phyloP scores from a whole-genome alignment of 2,797 vertebrate species.

The Rhinogobio ventralis region DNA sequence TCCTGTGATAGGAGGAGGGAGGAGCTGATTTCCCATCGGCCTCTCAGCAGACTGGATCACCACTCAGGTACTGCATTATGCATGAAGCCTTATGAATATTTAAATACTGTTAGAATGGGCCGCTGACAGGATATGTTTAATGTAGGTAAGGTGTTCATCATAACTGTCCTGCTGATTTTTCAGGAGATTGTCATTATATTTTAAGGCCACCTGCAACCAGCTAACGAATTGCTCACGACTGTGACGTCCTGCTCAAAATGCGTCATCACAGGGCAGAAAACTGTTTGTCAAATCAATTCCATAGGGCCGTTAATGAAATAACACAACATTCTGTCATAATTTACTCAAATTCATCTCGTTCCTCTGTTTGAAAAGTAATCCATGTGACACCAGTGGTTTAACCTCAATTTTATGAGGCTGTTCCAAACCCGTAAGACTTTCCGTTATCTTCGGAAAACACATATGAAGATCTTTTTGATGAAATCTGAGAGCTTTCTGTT shows the following conservation, averaged over 20 bases:
- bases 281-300: background rate
- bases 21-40: slow-evolving; percentile 11
- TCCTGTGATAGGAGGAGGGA: slow-evolving; percentile 15
- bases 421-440: too few species aligned
- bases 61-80: slow-evolving; percentile 41
- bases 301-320: too few species aligned
- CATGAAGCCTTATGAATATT: slow-evolving; percentile 49
- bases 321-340: background rate
- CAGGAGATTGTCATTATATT: background rate
- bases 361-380: background rate
- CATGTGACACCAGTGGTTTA: too few species aligned
- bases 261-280: background rate
- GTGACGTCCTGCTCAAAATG: background rate
- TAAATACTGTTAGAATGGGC: slow-evolving; percentile 26
- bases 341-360: too few species aligned
- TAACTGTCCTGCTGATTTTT: background rate
- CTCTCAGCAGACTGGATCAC: slow-evolving; percentile 42
- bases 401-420: too few species aligned
- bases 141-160: slow-evolving; percentile 26
- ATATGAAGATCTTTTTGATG: too few species aligned
- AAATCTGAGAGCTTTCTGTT: too few species aligned
- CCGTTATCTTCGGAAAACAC: too few species aligned
- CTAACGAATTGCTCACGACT: background rate
- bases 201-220: slow-evolving; percentile 5
- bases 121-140: slow-evolving; percentile 32